Conservation (phyloP, 2,113 vertebrate species). For the Amphiprion percula region DNA sequence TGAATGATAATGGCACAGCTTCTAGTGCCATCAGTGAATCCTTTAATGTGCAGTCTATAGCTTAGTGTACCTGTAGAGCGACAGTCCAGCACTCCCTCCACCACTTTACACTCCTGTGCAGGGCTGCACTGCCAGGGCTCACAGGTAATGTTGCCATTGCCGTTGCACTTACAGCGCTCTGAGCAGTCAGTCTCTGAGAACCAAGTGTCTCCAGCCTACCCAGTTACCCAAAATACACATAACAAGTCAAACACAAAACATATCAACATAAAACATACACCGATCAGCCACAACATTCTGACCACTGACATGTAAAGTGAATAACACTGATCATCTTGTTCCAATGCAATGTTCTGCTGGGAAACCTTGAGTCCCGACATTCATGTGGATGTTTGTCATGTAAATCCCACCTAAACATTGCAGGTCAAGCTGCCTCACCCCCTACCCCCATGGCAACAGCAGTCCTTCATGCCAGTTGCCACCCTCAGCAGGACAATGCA, state of each 20-base stretch:
- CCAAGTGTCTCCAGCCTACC: constrained; percentile 88
- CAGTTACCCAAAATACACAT: background rate
- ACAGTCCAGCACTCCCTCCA: constrained; percentile 88
- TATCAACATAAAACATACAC: background rate
- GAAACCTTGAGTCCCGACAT: too few relatives aligned
- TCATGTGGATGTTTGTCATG: too few relatives aligned
- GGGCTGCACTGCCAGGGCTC: constrained; percentile 87
- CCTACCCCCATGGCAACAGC: too few relatives aligned
- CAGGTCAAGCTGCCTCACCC: too few relatives aligned
- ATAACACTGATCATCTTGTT: too few relatives aligned
- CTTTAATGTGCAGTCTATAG: background rate
- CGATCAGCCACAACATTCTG: too few relatives aligned
- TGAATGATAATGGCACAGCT: background rate
- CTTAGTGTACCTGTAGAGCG: constrained; percentile 85
- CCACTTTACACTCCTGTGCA: constrained; percentile 86
- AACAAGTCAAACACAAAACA: background rate
- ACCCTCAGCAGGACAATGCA: too few relatives aligned
- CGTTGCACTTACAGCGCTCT: constrained; percentile 86
- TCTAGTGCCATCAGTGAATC: accelerated
- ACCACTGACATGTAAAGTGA: too few relatives aligned
- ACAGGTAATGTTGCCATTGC: constrained; percentile 78
- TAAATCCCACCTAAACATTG: too few relatives aligned
- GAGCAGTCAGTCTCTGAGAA: constrained; percentile 84
- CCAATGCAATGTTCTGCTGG: too few relatives aligned
- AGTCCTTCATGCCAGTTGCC: too few relatives aligned